Base-by-base conservation (phyloP, 2,113 vertebrate genomes). In the Gasterosteus nipponicus region DNA sequence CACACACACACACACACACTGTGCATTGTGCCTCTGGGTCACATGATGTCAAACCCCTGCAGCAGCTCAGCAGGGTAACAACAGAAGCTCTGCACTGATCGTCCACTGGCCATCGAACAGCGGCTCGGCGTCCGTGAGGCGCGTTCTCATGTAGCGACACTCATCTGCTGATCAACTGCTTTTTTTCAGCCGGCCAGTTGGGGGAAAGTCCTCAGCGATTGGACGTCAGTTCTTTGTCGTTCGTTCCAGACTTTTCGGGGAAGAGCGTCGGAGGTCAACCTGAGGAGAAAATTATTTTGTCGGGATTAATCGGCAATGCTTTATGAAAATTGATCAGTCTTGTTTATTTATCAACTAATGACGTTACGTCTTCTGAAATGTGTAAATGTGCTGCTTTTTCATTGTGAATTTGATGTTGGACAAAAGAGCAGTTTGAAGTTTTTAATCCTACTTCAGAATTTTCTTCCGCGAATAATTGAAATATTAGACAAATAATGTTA, bases 11-110 rank as follows among this genome's bases (percentile, higher is more conserved):
- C 47, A 51, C 47, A 51, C 60, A 76, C 44, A 1, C 53, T 80
- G 53, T 77, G 61, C 73, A 74, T 63, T 74, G 83, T 75, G 77
- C 82, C 77, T 80, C 44, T 73, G 70, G 68, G 74, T 70, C 29
- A 77, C 70, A 31, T 62, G 4, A 78, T 42, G 54, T 69, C 41
- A 59, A 58, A 33, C 8, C 33, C 35, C 66, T 60, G 29, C 69
- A 83, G 49, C 77, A 75, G 76, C 63, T 73, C 60, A 80, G 67
- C 41, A 59, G 44, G 61, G 80, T n/a, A 6, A 7, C 16, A 2
- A 61, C 66, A 75, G 54, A 75, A 57, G 38, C 68, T 57, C 72
- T 59, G 51, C 67, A 56, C 69, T 65, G 60, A 26, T 18, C 8
- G 68, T 77, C 58, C 31, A 69, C 77, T 81, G 63, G 77, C 77